Evolutionary conservation across 2,113 vertebrate species (phyloP).

Genomic region (Propithecus coquereli): DNA sequence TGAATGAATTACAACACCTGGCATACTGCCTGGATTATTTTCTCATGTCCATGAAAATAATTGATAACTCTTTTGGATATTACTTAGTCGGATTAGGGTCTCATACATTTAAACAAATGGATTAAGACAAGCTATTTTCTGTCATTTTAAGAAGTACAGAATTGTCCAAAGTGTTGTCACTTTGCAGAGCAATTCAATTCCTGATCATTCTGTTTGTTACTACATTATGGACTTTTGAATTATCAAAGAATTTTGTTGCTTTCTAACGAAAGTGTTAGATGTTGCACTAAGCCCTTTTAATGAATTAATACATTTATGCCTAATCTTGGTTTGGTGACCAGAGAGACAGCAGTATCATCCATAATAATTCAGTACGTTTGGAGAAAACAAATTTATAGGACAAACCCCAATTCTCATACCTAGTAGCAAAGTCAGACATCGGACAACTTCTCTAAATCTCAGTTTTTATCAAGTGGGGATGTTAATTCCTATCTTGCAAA

Average conservation of each 20-base stretch:
- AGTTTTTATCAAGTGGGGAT: background rate
- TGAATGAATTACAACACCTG: background rate
- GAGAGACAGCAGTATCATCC: background rate
- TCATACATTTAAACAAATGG: background rate
- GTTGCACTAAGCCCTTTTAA: background rate
- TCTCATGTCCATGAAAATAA: background rate
- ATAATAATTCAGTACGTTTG: background rate
- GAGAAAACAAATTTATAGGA: background rate
- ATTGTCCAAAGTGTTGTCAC: background rate
- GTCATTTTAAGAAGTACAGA: background rate
- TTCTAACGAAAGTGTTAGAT: background rate
- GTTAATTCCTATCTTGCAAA: background rate
- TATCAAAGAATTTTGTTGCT: background rate
- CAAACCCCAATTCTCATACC: background rate
- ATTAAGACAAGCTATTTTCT: background rate
- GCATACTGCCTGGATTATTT: background rate
- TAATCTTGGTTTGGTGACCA: background rate
- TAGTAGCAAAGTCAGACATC: background rate
- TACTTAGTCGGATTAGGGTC: background rate
- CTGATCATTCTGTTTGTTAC: background rate
- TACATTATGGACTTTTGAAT: background rate
- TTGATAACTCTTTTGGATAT: background rate
- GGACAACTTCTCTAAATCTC: background rate
- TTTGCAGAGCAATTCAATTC: background rate
- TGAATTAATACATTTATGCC: background rate